phyloP scores from a whole-genome alignment of 2,113 vertebrate species.

The Dicentrarchus labrax region DNA sequence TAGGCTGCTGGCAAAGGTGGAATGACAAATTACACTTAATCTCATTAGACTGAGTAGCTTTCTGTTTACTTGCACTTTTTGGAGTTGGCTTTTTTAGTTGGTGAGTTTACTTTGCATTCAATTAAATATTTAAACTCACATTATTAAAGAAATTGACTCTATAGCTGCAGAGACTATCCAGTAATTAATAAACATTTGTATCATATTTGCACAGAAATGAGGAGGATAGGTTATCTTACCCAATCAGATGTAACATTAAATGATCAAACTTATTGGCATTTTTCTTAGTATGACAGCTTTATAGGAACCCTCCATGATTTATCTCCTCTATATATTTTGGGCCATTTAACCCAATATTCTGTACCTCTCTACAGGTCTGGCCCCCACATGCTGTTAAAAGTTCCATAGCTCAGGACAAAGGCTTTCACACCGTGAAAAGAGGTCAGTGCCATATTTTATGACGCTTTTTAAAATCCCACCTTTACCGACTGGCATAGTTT shows the following conservation, averaged over 20 bases:
- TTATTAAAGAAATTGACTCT: neutral
- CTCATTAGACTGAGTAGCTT: slow-evolving; percentile 5
- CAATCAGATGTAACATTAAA: neutral
- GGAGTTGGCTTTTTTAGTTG: neutral
- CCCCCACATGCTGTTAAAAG: slow-evolving; percentile 4
- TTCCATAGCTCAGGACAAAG: slow-evolving; percentile 20
- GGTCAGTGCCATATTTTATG: slow-evolving; percentile 24
- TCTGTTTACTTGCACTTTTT: neutral
- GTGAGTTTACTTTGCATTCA: slow-evolving; percentile 7
- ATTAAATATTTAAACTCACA: neutral
- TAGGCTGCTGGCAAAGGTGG: slow-evolving; percentile 18
- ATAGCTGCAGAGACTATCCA: neutral
- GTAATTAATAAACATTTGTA: neutral
- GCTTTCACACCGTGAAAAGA: slow-evolving; percentile 21
- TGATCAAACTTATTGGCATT: neutral
- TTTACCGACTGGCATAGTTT: neutral
- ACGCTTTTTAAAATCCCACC: slow-evolving; percentile 20
- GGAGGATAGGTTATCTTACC: neutral
- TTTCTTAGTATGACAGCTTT: neutral
- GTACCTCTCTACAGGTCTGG: neutral
- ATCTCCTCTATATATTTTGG: neutral
- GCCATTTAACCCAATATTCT: neutral
- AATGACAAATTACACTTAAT: slow-evolving; percentile 29
- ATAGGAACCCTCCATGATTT: neutral
- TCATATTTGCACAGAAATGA: neutral